phyloP scores from a whole-genome alignment of 2,113 vertebrate species.

The Tychaedon coryphoeus region DNA sequence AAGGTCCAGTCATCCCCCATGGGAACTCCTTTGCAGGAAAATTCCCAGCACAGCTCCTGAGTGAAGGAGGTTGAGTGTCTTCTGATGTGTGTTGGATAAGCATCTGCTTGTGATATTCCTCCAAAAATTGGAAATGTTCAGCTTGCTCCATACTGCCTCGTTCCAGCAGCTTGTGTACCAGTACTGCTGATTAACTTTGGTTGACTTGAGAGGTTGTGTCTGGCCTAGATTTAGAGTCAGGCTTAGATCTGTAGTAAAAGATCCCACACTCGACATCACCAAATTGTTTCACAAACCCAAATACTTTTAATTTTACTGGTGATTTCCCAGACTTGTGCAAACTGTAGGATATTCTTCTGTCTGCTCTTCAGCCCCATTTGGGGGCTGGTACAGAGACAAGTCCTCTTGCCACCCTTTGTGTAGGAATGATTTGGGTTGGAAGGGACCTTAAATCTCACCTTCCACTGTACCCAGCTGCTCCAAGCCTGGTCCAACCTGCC shows the following conservation, averaged over 20 bases:
- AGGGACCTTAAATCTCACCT: neutral
- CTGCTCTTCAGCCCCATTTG: neutral
- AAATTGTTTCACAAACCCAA: neutral
- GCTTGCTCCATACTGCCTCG: neutral
- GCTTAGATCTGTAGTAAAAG: neutral
- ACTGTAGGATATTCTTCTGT: neutral
- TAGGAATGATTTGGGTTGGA: neutral
- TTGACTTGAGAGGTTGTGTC: neutral
- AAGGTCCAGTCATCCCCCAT: neutral
- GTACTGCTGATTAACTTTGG: neutral
- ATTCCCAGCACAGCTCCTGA: constrained; percentile 18
- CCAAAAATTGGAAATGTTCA: neutral
- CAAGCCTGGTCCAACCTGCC: neutral
- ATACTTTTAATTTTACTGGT: neutral
- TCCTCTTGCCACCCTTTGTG: neutral
- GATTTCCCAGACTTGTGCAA: neutral
- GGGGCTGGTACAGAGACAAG: neutral
- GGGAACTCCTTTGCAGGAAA: neutral
- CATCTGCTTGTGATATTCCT: constrained; percentile 14
- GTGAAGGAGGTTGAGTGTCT: neutral
- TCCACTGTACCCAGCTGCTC: fast-evolving
- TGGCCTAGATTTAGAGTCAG: neutral
- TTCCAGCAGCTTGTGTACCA: neutral
- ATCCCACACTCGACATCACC: neutral
- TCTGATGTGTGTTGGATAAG: neutral